phyloP scores from a whole-genome alignment of 2,113 vertebrate species.

The Paramormyrops kingsleyae region DNA sequence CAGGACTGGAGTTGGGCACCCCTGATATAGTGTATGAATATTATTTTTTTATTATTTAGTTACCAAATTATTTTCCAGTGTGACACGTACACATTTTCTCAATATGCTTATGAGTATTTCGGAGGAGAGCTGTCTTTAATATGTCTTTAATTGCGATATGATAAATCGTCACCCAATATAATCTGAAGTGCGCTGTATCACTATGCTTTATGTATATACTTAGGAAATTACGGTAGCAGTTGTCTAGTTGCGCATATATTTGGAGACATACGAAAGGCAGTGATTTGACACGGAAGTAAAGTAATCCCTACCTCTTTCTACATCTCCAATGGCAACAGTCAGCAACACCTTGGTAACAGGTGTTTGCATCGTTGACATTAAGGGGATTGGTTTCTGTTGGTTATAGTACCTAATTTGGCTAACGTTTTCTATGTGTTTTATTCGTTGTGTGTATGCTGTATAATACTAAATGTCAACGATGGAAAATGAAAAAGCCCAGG shows the following conservation, averaged over 20 bases:
- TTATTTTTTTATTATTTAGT: background rate
- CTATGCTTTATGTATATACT: background rate
- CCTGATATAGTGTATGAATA: background rate
- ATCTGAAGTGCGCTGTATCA: background rate
- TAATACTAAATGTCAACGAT: background rate
- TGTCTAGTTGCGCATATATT: background rate
- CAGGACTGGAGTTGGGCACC: too few species aligned
- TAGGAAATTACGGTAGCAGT: background rate
- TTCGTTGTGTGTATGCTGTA: background rate
- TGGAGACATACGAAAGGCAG: background rate
- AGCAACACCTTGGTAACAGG: background rate
- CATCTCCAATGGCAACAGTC: constrained; percentile 3
- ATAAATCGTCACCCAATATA: background rate
- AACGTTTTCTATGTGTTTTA: background rate
- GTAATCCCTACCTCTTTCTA: background rate
- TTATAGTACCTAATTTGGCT: background rate
- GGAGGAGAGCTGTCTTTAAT: background rate
- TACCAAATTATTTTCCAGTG: background rate
- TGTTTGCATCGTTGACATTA: background rate
- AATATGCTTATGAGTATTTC: background rate
- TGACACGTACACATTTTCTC: background rate
- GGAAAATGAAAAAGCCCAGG: background rate
- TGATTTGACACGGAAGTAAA: constrained; percentile 16
- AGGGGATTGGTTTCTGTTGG: background rate
- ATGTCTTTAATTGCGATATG: background rate